phyloP scores from a whole-genome alignment of 1,140 invertebrate species.

The Plectrocnemia conspersa region DNA sequence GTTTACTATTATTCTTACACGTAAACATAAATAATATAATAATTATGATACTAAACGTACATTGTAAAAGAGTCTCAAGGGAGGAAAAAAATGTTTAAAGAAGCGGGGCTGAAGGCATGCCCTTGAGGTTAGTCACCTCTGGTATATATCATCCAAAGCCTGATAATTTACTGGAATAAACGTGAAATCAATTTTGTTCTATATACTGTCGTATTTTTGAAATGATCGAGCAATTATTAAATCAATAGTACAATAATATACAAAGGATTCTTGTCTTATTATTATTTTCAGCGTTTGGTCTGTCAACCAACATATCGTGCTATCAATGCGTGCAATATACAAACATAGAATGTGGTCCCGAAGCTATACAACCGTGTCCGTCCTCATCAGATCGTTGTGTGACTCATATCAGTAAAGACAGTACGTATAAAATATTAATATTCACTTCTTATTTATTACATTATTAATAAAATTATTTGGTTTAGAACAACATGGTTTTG shows the following conservation, averaged over 20 bases:
- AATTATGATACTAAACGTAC: too few relatives aligned
- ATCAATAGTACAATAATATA: neutral
- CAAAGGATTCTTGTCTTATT: neutral
- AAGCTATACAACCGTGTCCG: conserved; percentile 45
- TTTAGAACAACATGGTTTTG: conserved; percentile 43
- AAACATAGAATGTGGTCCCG: conserved; percentile 42
- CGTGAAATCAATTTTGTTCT: too few relatives aligned
- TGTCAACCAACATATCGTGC: conserved; percentile 43
- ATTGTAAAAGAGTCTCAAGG: too few relatives aligned
- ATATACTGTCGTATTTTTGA: too few relatives aligned
- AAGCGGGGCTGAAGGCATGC: too few relatives aligned
- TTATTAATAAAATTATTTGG: conserved; percentile 34
- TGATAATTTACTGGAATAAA: too few relatives aligned
- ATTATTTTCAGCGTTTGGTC: conserved; percentile 20
- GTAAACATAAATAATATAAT: too few relatives aligned
- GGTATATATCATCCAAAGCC: too few relatives aligned
- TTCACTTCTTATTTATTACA: neutral
- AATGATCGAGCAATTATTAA: too few relatives aligned
- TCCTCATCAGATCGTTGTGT: conserved; percentile 48
- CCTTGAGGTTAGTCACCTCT: too few relatives aligned
- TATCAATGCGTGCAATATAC: conserved; percentile 50
- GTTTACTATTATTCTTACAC: too few relatives aligned
- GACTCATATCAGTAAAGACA: conserved; percentile 48
- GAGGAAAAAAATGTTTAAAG: too few relatives aligned
- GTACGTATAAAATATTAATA: conserved; percentile 38